Evolutionary conservation across 2,888 invertebrate genomes (phyloP).

Genomic region (Leptura quadrifasciata): DNA sequence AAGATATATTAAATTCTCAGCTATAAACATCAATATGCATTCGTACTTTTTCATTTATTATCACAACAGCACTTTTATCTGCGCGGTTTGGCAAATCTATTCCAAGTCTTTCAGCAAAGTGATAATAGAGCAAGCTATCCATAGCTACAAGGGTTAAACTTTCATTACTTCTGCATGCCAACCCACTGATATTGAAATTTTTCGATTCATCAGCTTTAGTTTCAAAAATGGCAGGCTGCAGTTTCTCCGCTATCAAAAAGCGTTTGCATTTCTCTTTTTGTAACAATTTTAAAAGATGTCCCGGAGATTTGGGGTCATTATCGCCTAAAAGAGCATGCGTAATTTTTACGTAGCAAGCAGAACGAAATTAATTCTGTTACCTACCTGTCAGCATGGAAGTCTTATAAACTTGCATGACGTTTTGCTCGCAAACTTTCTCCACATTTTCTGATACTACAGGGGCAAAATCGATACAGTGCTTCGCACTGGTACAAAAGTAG

Average conservation of each 20-base stretch:
- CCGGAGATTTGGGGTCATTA: constrained; percentile 71
- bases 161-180: constrained; percentile 77
- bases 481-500: constrained; percentile 46
- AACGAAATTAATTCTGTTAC: not conserved
- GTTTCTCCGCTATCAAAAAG: constrained; percentile 70
- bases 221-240: constrained; percentile 70
- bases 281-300: constrained; percentile 71
- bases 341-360: not conserved
- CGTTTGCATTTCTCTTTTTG: constrained; percentile 64
- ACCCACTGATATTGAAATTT: constrained; percentile 66
- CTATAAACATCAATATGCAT: not conserved
- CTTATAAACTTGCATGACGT: constrained; percentile 45
- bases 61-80: constrained; percentile 82
- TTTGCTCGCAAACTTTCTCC: constrained; percentile 41
- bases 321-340: constrained; percentile 19
- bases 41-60: constrained; percentile 83
- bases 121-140: constrained; percentile 83
- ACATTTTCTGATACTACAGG: constrained; percentile 25
- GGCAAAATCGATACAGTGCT: constrained; percentile 47
- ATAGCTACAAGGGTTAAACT: constrained; percentile 82
- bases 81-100: constrained; percentile 78
- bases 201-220: constrained; percentile 20
- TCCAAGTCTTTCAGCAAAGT: constrained; percentile 86
- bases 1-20: not conserved
- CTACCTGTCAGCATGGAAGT: constrained; percentile 60